These are phyloP conservation scores for Porites australiensis DNA, from an alignment of 64 coral and sea anemone genomes.

Conservation along the genomic window DNA sequence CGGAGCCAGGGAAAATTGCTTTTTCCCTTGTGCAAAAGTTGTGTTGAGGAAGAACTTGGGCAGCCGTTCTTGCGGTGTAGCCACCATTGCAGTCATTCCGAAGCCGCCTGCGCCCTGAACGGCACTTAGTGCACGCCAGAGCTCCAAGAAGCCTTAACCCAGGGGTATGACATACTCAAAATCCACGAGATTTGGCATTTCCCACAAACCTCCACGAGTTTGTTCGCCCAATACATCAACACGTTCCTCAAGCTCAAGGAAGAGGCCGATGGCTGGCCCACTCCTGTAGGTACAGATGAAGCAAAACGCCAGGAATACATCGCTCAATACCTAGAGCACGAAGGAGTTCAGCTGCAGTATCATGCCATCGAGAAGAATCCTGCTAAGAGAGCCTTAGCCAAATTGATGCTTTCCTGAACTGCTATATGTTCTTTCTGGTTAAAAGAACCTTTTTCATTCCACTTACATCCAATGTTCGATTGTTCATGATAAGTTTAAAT, in stretches of 20 bases:
- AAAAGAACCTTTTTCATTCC: too few relatives aligned
- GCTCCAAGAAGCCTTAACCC: background rate
- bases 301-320: background rate
- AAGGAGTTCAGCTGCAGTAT: background rate
- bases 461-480: too few relatives aligned
- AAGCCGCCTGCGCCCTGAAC: background rate
- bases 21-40: constrained; percentile 35
- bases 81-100: background rate
- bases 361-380: background rate
- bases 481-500: too few relatives aligned
- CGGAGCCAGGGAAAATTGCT: constrained; percentile 26
- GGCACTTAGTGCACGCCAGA: background rate
- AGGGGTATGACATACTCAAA: background rate
- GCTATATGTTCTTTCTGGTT: too few relatives aligned
- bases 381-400: background rate
- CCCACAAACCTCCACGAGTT: background rate
- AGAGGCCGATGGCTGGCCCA: background rate
- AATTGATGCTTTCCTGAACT: constrained; percentile 15
- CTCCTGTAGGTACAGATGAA: background rate
- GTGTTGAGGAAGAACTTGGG: background rate
- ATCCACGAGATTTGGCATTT: constrained; percentile 57
- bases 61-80: background rate
- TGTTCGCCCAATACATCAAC: constrained; percentile 25
- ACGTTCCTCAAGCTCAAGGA: constrained; percentile 52
- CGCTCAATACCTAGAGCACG: background rate